Conservation (phyloP, 2,888 invertebrate species). For the Macaria notata region DNA sequence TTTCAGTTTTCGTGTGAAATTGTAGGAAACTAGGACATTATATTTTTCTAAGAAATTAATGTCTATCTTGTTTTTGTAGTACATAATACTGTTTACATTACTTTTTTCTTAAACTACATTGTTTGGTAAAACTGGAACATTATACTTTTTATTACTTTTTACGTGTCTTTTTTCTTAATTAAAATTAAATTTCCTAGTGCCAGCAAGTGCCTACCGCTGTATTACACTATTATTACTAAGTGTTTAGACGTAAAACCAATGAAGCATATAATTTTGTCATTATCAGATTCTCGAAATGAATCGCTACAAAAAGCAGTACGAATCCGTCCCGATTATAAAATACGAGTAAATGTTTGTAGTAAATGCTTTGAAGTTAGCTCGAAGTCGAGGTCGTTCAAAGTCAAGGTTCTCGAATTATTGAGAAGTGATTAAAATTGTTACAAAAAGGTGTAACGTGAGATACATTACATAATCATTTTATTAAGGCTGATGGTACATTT, state of each 20-base stretch:
- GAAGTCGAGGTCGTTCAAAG: slow-evolving; percentile 48
- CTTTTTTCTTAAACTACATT: too few relatives aligned
- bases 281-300: slow-evolving; percentile 22
- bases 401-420: slow-evolving; percentile 36
- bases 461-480: neutral
- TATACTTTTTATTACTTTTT: too few relatives aligned
- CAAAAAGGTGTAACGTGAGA: neutral
- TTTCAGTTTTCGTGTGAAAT: too few relatives aligned
- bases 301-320: slow-evolving; percentile 29
- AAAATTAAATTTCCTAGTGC: too few relatives aligned
- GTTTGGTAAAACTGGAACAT: too few relatives aligned
- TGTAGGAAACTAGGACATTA: too few relatives aligned
- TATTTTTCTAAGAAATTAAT: too few relatives aligned
- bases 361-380: slow-evolving; percentile 32
- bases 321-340: slow-evolving; percentile 23
- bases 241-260: slow-evolving; percentile 12
- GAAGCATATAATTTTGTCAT: slow-evolving; percentile 18
- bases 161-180: too few relatives aligned
- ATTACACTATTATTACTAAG: neutral
- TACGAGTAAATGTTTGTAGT: slow-evolving; percentile 1
- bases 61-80: too few relatives aligned
- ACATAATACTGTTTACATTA: too few relatives aligned
- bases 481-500: too few relatives aligned
- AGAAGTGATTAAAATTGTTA: slow-evolving; percentile 5
- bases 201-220: too few relatives aligned